Base-by-base conservation (phyloP, 2,113 vertebrate species). In the Xiphias gladius region DNA sequence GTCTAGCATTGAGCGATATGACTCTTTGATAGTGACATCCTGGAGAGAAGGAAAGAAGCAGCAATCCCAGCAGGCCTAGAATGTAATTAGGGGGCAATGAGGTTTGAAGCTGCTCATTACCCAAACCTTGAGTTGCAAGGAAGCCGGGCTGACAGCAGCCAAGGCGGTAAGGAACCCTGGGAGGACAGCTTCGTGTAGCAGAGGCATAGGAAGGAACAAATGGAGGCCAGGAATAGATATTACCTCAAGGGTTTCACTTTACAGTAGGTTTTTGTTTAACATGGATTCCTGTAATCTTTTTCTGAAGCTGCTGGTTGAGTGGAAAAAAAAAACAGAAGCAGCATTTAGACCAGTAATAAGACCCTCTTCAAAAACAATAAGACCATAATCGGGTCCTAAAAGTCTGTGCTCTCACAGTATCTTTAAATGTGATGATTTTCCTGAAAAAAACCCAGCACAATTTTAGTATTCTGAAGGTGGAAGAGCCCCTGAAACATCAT, bases 41-140 rank as follows among this genome's bases (percentile, higher is more conserved):
- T 69, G 77, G 73, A 84, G 87, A 75, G 81, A 80, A 3, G 81
- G 69, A 68, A 70, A 80, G 85, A 67, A 69, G 78, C 78, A 54
- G 58, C 58, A 83, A 61, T 73, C 80, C 87, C 86, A 86, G 86
- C 86, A 80, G 82, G 86, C 46, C 69, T 35, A 11, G 68, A 28
- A 86, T 79, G 79, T 89, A 93, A 89, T 90, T 87, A 91, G 90
- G 83, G 91, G 89, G 86, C 90, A 92, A 86, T 85, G 86, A 90
- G 82, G 86, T 91, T 80, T 88, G 88, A 89, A 83, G 80, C 76
- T 80, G 73, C 86, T 90, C 85, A 91, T 93, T 92, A 92, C 35
- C 85, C 76, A 82, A 76, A 91, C 79, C 87, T 84, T 66, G 85
- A 85, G 78, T 70, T 62, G 68, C 63, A 43, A 69, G 63, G 59